These are phyloP conservation scores for Oasisia sp. DNA, from an alignment of 2,888 invertebrate genomes.

Conservation along the genomic window DNA sequence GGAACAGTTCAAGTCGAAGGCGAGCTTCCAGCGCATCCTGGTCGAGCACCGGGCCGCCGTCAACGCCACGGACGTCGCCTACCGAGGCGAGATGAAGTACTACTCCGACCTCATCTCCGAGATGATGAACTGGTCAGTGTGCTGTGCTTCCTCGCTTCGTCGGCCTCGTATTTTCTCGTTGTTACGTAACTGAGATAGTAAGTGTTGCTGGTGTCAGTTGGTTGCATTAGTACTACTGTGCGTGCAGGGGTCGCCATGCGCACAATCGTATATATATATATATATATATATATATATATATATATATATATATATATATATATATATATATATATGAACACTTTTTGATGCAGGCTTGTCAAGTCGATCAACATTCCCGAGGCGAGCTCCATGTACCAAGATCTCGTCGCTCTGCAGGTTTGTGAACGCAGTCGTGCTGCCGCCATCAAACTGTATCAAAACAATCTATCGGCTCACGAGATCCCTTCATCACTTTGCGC, in stretches of 20 bases:
- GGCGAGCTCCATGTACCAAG: neutral
- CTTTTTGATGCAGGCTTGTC: neutral
- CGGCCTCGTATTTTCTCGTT: too few relatives aligned
- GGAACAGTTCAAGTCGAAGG: neutral
- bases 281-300: too few relatives aligned
- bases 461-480: too few relatives aligned
- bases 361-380: neutral
- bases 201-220: too few relatives aligned
- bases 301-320: too few relatives aligned
- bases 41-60: neutral
- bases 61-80: neutral
- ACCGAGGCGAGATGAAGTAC: neutral
- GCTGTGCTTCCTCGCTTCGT: too few relatives aligned
- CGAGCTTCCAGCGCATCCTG: slow-evolving; percentile 8
- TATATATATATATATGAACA: neutral
- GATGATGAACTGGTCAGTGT: neutral
- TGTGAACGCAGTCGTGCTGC: neutral
- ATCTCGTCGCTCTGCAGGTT: neutral
- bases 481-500: too few relatives aligned
- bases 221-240: too few relatives aligned
- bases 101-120: neutral
- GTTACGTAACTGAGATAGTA: too few relatives aligned
- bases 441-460: neutral
- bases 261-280: too few relatives aligned
- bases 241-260: too few relatives aligned